Evolutionary conservation across 1,140 invertebrate species (phyloP).

Genomic region (Stegodyphus mimosarum): DNA sequence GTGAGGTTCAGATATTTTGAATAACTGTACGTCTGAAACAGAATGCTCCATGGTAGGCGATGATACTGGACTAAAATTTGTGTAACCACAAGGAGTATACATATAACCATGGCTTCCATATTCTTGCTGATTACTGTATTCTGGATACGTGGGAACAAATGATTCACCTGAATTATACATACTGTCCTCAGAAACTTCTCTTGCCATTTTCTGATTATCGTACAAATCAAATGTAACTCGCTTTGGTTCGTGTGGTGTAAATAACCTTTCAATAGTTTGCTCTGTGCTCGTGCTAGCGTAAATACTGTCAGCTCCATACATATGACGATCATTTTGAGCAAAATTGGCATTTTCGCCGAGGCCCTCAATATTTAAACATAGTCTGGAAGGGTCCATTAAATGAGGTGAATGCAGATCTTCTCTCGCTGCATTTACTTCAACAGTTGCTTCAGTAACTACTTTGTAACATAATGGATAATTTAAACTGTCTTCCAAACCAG

Average conservation of each 20-base stretch:
- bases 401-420: constrained; percentile 21
- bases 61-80: constrained; percentile 44
- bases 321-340: neutral
- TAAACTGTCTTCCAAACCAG: constrained; percentile 28
- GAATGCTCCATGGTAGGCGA: constrained; percentile 60
- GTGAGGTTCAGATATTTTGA: constrained; percentile 23
- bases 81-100: constrained; percentile 57
- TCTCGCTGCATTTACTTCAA: constrained; percentile 36
- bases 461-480: constrained; percentile 43
- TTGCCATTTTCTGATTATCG: constrained; percentile 43
- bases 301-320: constrained; percentile 45
- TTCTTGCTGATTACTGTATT: constrained; percentile 60
- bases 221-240: constrained; percentile 61
- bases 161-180: constrained; percentile 53
- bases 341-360: constrained; percentile 4
- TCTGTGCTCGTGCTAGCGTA: constrained; percentile 56
- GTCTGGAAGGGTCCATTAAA: constrained; percentile 37
- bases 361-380: constrained; percentile 46
- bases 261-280: constrained; percentile 48
- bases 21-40: constrained; percentile 47
- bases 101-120: constrained; percentile 59
- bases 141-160: constrained; percentile 59
- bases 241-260: constrained; percentile 58
- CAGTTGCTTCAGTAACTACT: constrained; percentile 60
- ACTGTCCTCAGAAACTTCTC: constrained; percentile 50